These are phyloP conservation scores for Porites lutea DNA, from an alignment of 64 coral and sea anemone species.

Conservation along the genomic window DNA sequence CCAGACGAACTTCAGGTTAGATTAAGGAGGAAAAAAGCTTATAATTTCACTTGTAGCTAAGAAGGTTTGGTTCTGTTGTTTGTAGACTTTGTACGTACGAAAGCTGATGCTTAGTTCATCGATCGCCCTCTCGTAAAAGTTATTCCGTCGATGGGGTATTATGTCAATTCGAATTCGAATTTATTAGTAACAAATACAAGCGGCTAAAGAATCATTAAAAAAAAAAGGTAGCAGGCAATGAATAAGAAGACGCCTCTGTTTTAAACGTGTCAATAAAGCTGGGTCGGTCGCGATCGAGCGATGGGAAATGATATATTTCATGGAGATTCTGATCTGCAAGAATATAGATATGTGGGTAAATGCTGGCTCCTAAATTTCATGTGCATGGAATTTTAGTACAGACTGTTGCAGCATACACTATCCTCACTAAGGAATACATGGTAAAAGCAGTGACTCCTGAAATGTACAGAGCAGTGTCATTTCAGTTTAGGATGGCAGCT, in stretches of 20 bases:
- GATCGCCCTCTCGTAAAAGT: background rate
- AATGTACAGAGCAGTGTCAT: too few relatives aligned
- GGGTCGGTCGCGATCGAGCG: background rate
- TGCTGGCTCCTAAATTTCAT: too few relatives aligned
- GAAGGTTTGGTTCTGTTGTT: constrained; percentile 7
- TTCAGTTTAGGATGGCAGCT: too few relatives aligned
- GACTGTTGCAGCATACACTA: too few relatives aligned
- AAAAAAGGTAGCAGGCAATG: background rate
- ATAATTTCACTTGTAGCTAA: background rate
- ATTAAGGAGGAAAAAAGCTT: background rate
- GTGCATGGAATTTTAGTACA: too few relatives aligned
- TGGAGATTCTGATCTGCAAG: too few relatives aligned
- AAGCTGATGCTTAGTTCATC: background rate
- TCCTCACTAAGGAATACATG: too few relatives aligned
- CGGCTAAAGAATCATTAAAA: background rate
- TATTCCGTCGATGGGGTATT: background rate
- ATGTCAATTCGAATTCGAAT: constrained; percentile 1
- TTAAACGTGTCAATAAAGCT: background rate
- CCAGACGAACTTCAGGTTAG: background rate
- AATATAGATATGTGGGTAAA: too few relatives aligned
- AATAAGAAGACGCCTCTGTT: background rate
- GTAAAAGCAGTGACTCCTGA: too few relatives aligned
- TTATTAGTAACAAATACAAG: background rate
- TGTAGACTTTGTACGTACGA: background rate
- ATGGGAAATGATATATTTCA: constrained; percentile 5